Evolutionary conservation across 2,113 vertebrate genomes (phyloP).

Genomic region (Lepisosteus oculatus): DNA sequence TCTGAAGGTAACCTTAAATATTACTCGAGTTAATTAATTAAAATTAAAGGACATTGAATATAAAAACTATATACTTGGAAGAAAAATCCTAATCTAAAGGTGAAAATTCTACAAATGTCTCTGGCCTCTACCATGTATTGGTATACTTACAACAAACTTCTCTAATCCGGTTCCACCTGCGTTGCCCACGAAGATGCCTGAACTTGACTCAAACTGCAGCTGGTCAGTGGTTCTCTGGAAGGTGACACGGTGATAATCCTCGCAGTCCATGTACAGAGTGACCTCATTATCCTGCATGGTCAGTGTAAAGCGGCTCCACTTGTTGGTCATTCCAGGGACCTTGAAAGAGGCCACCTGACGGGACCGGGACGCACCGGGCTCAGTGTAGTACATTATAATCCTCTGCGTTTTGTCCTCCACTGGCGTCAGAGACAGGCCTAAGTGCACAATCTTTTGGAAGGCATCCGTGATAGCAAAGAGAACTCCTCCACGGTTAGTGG

Average conservation of each 20-base stretch:
- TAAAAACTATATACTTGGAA: no score
- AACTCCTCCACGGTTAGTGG: conserved; percentile 69
- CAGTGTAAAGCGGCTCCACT: conserved; percentile 83
- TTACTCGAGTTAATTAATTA: no score
- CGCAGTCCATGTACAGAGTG: conserved; percentile 84
- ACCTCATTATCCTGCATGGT: conserved; percentile 72
- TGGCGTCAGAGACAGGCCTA: conserved; percentile 76
- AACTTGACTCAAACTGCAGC: conserved; percentile 81
- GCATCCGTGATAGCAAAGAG: conserved; percentile 89
- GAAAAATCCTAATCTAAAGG: no score
- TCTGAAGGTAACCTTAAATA: no score
- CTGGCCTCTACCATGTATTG: no score
- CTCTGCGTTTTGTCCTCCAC: conserved; percentile 81
- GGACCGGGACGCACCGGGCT: conserved; percentile 68
- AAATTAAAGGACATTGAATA: no score
- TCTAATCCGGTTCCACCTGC: conserved; percentile 82
- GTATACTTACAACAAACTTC: conserved; percentile 84
- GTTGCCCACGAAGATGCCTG: conserved; percentile 90
- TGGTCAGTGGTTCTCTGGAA: conserved; percentile 67
- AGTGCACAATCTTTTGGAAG: conserved; percentile 81
- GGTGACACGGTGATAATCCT: conserved; percentile 73
- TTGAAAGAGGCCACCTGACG: conserved; percentile 82
- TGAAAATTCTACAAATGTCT: no score
- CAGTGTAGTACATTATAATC: conserved; percentile 85
- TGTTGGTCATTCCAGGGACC: conserved; percentile 82